Conservation (phyloP, 2,888 invertebrate genomes). For the Hypolimnas misippus region DNA sequence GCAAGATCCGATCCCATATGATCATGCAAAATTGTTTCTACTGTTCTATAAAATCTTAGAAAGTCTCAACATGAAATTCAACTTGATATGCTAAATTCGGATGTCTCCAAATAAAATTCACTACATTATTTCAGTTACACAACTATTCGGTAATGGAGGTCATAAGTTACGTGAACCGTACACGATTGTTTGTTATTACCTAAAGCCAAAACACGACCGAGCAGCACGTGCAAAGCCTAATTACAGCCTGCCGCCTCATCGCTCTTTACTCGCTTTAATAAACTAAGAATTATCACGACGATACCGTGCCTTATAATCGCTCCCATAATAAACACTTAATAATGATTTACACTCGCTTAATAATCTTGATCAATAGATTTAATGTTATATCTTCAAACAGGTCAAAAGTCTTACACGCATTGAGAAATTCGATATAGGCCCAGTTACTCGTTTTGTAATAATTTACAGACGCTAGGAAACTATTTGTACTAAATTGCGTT, state of each 20-base stretch:
- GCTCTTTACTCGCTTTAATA: slow-evolving; percentile 47
- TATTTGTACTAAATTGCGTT: slow-evolving; percentile 42
- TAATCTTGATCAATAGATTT: slow-evolving; percentile 38
- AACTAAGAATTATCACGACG: slow-evolving; percentile 42
- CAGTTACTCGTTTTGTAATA: slow-evolving; percentile 45
- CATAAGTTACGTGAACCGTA: slow-evolving; percentile 60
- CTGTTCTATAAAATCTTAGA: too few species aligned
- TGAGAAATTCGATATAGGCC: slow-evolving; percentile 44
- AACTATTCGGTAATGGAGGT: slow-evolving; percentile 57
- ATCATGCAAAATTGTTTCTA: too few species aligned
- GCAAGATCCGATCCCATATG: too few species aligned
- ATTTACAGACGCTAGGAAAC: slow-evolving; percentile 45
- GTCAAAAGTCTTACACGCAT: slow-evolving; percentile 40
- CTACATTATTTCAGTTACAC: slow-evolving; percentile 35
- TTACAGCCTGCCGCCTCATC: slow-evolving; percentile 53
- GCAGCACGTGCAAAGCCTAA: slow-evolving; percentile 53
- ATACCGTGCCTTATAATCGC: slow-evolving; percentile 22
- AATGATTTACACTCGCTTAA: slow-evolving; percentile 31
- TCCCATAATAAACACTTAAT: slow-evolving; percentile 26
- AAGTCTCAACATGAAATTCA: not conserved
- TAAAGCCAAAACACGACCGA: slow-evolving; percentile 48
- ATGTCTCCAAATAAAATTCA: slow-evolving; percentile 35
- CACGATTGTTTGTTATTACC: slow-evolving; percentile 56
- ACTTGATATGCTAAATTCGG: slow-evolving; percentile 27
- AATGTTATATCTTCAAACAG: slow-evolving; percentile 32